These are phyloP conservation scores for Chionoecetes opilio DNA, from an alignment of 1,140 invertebrate species.

Conservation along the genomic window DNA sequence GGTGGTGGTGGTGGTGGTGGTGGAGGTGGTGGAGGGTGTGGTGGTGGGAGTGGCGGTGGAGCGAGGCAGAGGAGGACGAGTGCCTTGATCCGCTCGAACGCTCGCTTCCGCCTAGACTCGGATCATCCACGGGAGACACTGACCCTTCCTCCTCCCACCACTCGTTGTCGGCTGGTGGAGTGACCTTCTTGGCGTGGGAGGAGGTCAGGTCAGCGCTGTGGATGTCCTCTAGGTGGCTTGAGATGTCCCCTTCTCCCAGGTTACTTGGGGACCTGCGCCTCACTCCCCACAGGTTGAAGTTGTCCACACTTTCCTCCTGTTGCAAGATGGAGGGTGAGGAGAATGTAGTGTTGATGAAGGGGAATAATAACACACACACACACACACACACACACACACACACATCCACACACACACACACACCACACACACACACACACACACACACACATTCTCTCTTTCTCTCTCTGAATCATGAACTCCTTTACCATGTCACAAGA, in stretches of 20 bases:
- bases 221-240: constrained; percentile 79
- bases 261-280: constrained; percentile 93
- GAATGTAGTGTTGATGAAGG: constrained; percentile 6
- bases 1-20: neutral
- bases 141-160: constrained; percentile 96
- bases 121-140: constrained; percentile 92
- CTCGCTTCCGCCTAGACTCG: constrained; percentile 82
- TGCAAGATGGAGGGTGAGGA: neutral
- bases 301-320: constrained; percentile 95
- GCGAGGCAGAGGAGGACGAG: constrained; percentile 39
- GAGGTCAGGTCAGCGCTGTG: constrained; percentile 68
- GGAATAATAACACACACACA: no score
- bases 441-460: no score
- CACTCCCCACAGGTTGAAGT: constrained; percentile 97
- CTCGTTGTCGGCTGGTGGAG: constrained; percentile 86
- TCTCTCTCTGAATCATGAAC: constrained; percentile 98
- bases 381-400: no score
- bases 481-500: constrained; percentile 89
- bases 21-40: constrained; percentile 48
- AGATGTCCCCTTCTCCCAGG: constrained; percentile 86
- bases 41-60: neutral
- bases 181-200: constrained; percentile 68
- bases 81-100: constrained; percentile 34
- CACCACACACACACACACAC: no score
- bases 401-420: no score